phyloP scores from a whole-genome alignment of 2,113 vertebrate species.

The Nothobranchius kuhntae region DNA sequence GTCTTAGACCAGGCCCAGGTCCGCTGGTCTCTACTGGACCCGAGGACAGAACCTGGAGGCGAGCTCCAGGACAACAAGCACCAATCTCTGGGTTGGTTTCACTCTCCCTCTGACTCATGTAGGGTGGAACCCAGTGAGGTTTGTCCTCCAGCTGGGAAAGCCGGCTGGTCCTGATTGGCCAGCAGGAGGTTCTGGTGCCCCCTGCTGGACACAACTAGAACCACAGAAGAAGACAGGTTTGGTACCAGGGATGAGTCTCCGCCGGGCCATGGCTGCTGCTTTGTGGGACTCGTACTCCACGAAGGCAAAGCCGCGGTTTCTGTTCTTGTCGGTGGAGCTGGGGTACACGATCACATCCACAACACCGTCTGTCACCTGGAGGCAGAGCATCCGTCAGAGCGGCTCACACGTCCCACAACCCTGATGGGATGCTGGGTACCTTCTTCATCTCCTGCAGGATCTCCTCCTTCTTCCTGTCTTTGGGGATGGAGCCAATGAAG shows the following conservation, averaged over 20 bases:
- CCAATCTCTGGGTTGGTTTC: too few relatives aligned
- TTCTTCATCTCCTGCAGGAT: conserved; percentile 89
- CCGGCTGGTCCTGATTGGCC: too few relatives aligned
- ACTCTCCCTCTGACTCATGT: too few relatives aligned
- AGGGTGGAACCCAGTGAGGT: too few relatives aligned
- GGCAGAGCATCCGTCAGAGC: neutral
- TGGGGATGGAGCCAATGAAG: conserved; percentile 94
- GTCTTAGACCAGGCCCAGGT: too few relatives aligned
- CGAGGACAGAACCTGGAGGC: too few relatives aligned
- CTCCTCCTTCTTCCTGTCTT: conserved; percentile 92
- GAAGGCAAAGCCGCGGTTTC: conserved; percentile 95
- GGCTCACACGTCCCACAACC: too few relatives aligned
- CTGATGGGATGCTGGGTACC: conserved; percentile 21
- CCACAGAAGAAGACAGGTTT: neutral
- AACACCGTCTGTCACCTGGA: conserved; percentile 89
- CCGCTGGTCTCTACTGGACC: too few relatives aligned
- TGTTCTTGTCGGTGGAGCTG: conserved; percentile 87
- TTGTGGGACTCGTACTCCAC: conserved; percentile 96
- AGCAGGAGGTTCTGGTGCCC: conserved; percentile 16
- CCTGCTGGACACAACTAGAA: conserved; percentile 42
- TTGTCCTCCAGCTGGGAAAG: too few relatives aligned
- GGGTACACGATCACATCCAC: conserved; percentile 94
- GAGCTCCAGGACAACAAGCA: too few relatives aligned
- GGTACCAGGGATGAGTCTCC: conserved; percentile 90
- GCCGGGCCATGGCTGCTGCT: conserved; percentile 93